phyloP scores from a whole-genome alignment of 2,888 invertebrate genomes.

The Hartigia nigra region DNA sequence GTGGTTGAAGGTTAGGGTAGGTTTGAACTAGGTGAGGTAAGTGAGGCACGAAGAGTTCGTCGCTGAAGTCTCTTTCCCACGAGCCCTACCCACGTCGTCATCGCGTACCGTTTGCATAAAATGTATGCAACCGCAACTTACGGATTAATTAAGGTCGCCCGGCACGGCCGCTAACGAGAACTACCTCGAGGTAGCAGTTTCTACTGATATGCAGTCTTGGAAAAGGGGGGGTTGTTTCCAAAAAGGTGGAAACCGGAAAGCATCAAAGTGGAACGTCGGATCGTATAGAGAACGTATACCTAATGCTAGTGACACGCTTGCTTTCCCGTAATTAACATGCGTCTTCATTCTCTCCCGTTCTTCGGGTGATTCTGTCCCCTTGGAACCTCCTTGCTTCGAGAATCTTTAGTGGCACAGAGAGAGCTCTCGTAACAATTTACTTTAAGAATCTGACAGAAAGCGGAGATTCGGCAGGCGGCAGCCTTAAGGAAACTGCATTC shows the following conservation, averaged over 20 bases:
- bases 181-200: background rate
- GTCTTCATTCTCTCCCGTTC: background rate
- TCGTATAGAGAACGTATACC: background rate
- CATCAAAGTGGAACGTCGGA: background rate
- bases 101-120: constrained; percentile 20
- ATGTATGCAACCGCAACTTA: constrained; percentile 21
- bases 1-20: background rate
- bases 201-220: background rate
- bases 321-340: background rate
- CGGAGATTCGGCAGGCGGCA: background rate
- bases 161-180: background rate
- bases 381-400: background rate
- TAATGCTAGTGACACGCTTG: background rate
- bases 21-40: background rate
- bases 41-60: background rate
- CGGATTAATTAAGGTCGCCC: constrained; percentile 36
- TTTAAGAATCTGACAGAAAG: background rate
- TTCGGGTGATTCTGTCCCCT: background rate
- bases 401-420: background rate
- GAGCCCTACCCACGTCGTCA: constrained; percentile 19
- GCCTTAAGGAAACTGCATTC: background rate
- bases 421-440: background rate
- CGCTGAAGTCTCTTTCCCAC: constrained; percentile 39
- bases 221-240: background rate
- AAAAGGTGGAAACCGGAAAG: background rate